Base-by-base conservation (phyloP, 1,140 invertebrate genomes). In the Lethrus apterus region DNA sequence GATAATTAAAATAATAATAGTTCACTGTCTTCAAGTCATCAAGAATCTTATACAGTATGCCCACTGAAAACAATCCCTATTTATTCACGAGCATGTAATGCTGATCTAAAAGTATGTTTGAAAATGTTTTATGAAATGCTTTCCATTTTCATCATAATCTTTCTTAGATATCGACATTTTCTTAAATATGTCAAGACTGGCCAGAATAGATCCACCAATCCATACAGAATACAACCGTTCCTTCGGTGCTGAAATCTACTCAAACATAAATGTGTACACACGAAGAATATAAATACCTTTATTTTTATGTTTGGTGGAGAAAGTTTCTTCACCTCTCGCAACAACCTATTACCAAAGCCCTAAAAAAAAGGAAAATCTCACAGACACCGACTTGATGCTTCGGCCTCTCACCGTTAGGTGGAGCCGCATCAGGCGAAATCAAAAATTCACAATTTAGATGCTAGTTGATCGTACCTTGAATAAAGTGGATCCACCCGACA, bases 161-260 rank as follows among this genome's bases (percentile, higher is more conserved):
- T 87, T 73, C 70, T 98, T 98, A 10, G 92, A 94, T 17, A 99
- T 87, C 94, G 95, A 98, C 91, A 99, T 98, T 70, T 95, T 93
- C 64, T 93, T 92, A 72, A 99, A 99, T 4, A 95, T 98, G 68
- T 98, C 95, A 38, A 99, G 74, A 8, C 93, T 95, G 11, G 95
- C 96, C 51, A 99, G 75, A 73, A 99, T 99, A 2, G 95, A 98
- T 36, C 96, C 96, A 32, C 92, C 96, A 63, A 98, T 98, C 96
- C 96, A 99, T 23, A 95, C 98, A 1, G 94, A 98, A 69, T 97
- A 98, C 10, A 98, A 70, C 51, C 96, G 79, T 76, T 99, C 95
- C 73, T 97, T 92, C 4, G 94, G 93, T 34, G 94, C 93, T 44
- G 91, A 93, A 73, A 96, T 96, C 89, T 93, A 59, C 19, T 3